Evolutionary conservation across 1,140 invertebrate genomes (phyloP).

Genomic region (Atopsyche davidsoni): DNA sequence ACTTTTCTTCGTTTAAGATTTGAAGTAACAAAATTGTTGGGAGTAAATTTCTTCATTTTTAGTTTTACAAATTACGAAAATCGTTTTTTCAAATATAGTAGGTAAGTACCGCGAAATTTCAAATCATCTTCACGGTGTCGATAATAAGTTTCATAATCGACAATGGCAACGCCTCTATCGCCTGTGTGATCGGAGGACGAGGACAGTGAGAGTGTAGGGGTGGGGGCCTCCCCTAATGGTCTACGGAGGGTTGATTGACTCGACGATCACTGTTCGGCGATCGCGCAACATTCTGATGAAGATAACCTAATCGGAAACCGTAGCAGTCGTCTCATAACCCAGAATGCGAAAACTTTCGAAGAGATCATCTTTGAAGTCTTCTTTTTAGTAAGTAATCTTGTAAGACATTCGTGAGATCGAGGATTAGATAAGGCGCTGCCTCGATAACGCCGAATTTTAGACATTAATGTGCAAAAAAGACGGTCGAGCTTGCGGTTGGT

Average conservation of each 20-base stretch:
- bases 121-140: not conserved
- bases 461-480: conserved; percentile 8
- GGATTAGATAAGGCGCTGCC: conserved; percentile 9
- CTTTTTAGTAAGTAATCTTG: conserved; percentile 13
- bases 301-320: conserved; percentile 23
- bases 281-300: conserved; percentile 10
- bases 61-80: too few relatives aligned
- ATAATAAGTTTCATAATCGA: not conserved
- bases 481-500: too few relatives aligned
- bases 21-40: too few relatives aligned
- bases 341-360: conserved; percentile 12
- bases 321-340: conserved; percentile 21
- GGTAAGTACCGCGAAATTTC: not conserved
- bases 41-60: too few relatives aligned
- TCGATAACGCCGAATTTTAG: conserved; percentile 1
- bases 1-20: too few relatives aligned
- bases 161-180: too few relatives aligned
- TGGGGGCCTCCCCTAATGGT: conserved; percentile 18
- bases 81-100: not conserved
- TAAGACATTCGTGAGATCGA: conserved; percentile 17
- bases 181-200: conserved; percentile 6
- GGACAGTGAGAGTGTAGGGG: too few relatives aligned
- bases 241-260: conserved; percentile 24
- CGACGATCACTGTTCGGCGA: conserved; percentile 17
- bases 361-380: conserved; percentile 7